A percentile compares a stretch with the other conserved stretches of the same genome.
Evolutionary conservation across 2,888 invertebrate species (phyloP).

Genomic region (Leptinotarsa juncta): DNA sequence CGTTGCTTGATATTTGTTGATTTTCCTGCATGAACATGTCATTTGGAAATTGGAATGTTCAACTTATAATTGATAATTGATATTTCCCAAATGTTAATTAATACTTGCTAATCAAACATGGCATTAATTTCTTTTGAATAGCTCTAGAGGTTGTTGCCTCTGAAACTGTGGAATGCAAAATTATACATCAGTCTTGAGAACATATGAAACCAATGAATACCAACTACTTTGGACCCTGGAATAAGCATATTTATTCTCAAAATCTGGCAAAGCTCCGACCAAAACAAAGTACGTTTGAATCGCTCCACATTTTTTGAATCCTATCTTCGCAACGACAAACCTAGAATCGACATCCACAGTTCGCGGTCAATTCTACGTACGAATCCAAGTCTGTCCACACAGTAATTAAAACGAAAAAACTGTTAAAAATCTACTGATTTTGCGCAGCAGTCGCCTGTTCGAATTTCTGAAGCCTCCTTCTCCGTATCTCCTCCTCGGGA

Average conservation of each 20-base stretch:
- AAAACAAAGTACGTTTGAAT: neutral
- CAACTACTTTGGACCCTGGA: neutral
- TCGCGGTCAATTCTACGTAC: neutral
- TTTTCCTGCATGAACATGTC: too few relatives aligned
- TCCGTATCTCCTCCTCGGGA: conserved; percentile 77
- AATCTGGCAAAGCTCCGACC: neutral
- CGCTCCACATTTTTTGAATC: neutral
- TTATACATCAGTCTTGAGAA: neutral
- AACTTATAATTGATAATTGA: too few relatives aligned
- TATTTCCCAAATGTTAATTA: too few relatives aligned
- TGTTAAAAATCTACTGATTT: conserved; percentile 18
- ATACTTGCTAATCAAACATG: too few relatives aligned
- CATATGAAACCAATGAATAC: neutral
- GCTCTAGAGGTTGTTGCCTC: too few relatives aligned
- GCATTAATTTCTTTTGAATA: too few relatives aligned
- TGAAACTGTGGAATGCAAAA: too few relatives aligned
- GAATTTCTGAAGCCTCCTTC: conserved; percentile 83
- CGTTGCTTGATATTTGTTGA: too few relatives aligned
- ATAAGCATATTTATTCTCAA: neutral
- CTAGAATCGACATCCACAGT: neutral
- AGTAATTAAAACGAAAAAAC: neutral
- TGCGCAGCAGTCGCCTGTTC: conserved; percentile 28
- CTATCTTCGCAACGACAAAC: neutral
- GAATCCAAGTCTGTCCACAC: neutral
- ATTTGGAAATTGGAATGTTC: too few relatives aligned